Conservation (phyloP, 2,888 invertebrate genomes). For the Malachius bipustulatus region DNA sequence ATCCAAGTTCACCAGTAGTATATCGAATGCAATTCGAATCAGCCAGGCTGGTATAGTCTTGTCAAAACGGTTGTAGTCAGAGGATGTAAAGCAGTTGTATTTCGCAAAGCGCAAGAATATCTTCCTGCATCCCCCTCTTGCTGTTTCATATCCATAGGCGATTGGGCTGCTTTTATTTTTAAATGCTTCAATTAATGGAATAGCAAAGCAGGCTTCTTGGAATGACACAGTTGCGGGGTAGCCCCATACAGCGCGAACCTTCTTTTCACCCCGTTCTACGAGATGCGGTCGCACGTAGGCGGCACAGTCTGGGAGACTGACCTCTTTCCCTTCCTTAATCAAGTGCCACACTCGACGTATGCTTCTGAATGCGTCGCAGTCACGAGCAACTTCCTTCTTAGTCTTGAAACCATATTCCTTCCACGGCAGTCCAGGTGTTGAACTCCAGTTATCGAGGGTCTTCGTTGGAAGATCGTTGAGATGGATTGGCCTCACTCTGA, state of each 20-base stretch:
- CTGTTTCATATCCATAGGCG: slow-evolving; percentile 12
- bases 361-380: slow-evolving; percentile 3
- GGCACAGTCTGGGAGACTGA: slow-evolving; percentile 11
- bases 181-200: neutral
- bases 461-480: slow-evolving; percentile 7
- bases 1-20: neutral
- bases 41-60: slow-evolving; percentile 13
- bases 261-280: slow-evolving; percentile 8
- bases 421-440: slow-evolving; percentile 8
- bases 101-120: neutral
- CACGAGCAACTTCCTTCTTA: neutral
- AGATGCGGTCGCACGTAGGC: slow-evolving; percentile 10
- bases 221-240: slow-evolving; percentile 15
- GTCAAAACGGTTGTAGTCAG: slow-evolving; percentile 12
- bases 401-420: slow-evolving; percentile 3
- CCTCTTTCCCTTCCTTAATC: slow-evolving; percentile 8
- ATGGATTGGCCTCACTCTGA: slow-evolving; percentile 1
- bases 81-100: slow-evolving; percentile 2
- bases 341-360: slow-evolving; percentile 6
- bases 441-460: slow-evolving; percentile 5
- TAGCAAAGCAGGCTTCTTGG: slow-evolving; percentile 1
- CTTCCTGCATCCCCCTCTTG: slow-evolving; percentile 5
- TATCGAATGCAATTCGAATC: slow-evolving; percentile 4
- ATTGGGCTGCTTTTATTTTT: slow-evolving; percentile 4
- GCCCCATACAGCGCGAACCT: slow-evolving; percentile 14